Base-by-base conservation (phyloP, 2,797 vertebrate species). In the Xerus rutilus region DNA sequence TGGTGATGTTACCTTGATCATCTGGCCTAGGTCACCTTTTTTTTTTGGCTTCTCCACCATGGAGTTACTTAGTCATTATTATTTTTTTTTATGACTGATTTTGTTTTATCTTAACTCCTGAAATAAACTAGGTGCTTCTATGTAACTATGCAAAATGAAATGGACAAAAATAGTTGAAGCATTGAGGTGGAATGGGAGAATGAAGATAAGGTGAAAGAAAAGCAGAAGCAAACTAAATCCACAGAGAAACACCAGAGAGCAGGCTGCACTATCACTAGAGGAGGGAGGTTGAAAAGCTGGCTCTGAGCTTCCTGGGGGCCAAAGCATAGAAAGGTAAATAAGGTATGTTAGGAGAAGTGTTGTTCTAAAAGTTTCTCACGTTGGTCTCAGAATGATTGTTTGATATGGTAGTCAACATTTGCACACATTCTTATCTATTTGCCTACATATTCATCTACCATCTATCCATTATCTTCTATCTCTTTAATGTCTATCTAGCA, bases 31-130 rank as follows among this genome's bases (percentile, higher is more conserved):
- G 59, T 35, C 5, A 32, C 8, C 64, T 32, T 92, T 64, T 21
- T 21, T 39, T 39, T 59, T 35, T 77, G 17, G 2, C 21, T 87
- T 49, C 45, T 64, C 7, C 25, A 54, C 3, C n/a, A 18, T 9
- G 70, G 18, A 59, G 7, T 92, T 70, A 87, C 21, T 57, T 49
- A 90, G 28, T 87, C 5, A 52, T 69, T 65, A 77, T 43, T 52
- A 39, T 52, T 47, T 69, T 67, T 91, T 95, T 86, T 69, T 79
- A 43, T 73, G 28, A 74, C 76, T 89, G 23, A 9, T 79, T 90
- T 57, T 89, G 83, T 59, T 32, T 12, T 25, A 11, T 5, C 35
- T 25, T 77, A 70, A 95, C 49, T 92, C 32, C 30, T 54, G 78
- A 92, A 92, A 59, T 79, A 84, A 92, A 65, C 17, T n/a, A 23